Evolutionary conservation across 2,888 invertebrate genomes (phyloP).

Genomic region (Plagodis pulveraria): DNA sequence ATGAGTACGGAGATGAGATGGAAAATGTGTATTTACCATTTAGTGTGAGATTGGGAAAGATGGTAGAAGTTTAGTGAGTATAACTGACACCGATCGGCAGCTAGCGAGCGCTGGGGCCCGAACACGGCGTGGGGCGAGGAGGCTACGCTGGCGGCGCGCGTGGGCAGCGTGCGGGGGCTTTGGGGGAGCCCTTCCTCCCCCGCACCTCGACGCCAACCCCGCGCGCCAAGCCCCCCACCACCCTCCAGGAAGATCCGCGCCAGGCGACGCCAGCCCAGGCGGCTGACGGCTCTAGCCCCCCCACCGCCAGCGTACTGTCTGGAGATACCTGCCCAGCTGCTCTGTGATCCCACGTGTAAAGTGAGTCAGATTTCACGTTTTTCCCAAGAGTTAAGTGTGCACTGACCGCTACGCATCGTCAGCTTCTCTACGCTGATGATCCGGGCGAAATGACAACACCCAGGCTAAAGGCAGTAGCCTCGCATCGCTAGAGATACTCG

Average conservation of each 20-base stretch:
- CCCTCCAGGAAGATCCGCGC: constrained; percentile 71
- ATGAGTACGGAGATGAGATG: too few species aligned
- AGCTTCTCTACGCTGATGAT: too few species aligned
- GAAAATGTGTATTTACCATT: too few species aligned
- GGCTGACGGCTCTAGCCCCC: constrained; percentile 59
- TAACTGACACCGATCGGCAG: constrained; percentile 81
- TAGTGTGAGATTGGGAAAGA: too few species aligned
- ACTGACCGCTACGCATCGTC: too few species aligned
- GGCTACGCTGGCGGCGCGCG: constrained; percentile 62
- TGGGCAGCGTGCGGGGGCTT: constrained; percentile 60
- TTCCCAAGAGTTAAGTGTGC: too few species aligned
- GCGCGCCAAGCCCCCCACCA: constrained; percentile 61
- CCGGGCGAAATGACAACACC: too few species aligned
- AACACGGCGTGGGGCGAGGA: constrained; percentile 64
- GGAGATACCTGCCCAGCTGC: constrained; percentile 67
- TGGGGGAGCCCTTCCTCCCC: constrained; percentile 50
- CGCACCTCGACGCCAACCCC: constrained; percentile 39
- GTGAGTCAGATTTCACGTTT: constrained; percentile 42
- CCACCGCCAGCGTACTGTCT: constrained; percentile 68
- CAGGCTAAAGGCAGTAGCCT: background rate
- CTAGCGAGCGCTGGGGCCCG: constrained; percentile 82
- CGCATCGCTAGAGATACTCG: background rate
- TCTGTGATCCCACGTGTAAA: constrained; percentile 76
- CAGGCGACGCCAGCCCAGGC: constrained; percentile 67
- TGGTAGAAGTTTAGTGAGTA: constrained; percentile 18